Percentiles rank a stretch among this genome's conserved stretches.
Evolutionary conservation across 2,113 vertebrate species (phyloP).

Genomic region (Pogona vitticeps): DNA sequence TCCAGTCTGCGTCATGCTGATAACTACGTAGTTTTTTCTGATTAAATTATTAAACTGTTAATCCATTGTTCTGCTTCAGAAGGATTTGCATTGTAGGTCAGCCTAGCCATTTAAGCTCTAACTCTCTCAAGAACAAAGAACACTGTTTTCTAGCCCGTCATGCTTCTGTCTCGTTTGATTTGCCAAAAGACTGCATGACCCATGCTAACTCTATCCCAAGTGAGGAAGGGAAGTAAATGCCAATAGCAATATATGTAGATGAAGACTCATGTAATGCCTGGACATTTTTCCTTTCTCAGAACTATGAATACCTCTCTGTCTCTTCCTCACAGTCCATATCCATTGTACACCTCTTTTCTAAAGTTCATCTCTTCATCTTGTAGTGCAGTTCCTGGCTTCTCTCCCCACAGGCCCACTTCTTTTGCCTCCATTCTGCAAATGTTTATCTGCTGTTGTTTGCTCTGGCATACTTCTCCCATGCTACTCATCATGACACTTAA

Average conservation of each 20-base stretch:
- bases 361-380: background rate
- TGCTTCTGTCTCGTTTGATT: background rate
- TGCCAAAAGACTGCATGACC: background rate
- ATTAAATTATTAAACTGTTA: conserved; percentile 3
- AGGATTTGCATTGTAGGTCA: background rate
- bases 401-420: background rate
- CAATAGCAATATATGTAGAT: background rate
- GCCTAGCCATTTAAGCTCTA: background rate
- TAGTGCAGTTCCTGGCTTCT: background rate
- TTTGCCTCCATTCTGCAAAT: background rate
- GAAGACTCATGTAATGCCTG: too few relatives aligned
- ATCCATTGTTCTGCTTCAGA: background rate
- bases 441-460: background rate
- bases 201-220: background rate
- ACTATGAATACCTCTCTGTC: background rate
- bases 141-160: background rate
- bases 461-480: background rate
- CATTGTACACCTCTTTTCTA: background rate
- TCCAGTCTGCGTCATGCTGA: background rate
- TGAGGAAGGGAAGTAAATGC: background rate
- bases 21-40: background rate
- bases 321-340: background rate
- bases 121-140: background rate
- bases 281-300: background rate
- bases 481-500: background rate